A percentile compares a stretch with the other conserved stretches of the same genome.
Evolutionary conservation across 2,113 vertebrate species (phyloP).

Genomic region (human (Homo sapiens)): DNA sequence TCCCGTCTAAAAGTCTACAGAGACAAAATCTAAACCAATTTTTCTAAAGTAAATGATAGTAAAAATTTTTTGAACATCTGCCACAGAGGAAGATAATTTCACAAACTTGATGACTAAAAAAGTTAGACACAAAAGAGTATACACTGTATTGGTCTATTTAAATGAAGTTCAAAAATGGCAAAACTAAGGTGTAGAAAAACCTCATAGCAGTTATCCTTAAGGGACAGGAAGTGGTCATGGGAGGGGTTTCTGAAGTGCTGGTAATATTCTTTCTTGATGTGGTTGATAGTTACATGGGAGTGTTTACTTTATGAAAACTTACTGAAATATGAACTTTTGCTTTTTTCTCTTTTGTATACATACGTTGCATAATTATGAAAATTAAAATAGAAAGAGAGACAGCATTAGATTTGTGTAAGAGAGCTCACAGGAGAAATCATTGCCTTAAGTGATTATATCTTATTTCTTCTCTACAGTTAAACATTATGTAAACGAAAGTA

Average conservation of each 20-base stretch:
- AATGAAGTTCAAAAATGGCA: neutral
- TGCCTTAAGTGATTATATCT: neutral
- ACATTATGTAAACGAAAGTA: neutral
- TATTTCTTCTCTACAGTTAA: neutral
- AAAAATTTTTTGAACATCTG: neutral
- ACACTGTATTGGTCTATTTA: neutral
- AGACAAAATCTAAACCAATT: neutral
- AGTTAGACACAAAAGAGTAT: neutral
- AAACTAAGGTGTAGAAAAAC: neutral
- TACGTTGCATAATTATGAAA: neutral
- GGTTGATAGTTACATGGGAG: neutral
- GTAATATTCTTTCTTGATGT: neutral
- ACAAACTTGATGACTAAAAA: neutral
- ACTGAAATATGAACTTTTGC: fast-evolving
- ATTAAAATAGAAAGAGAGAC: neutral
- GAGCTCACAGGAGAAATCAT: neutral
- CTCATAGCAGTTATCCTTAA: neutral
- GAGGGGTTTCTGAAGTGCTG: neutral
- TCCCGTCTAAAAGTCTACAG: neutral
- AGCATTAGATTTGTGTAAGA: neutral
- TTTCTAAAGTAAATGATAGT: neutral
- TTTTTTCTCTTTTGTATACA: neutral
- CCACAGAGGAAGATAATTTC: neutral
- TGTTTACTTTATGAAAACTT: neutral
- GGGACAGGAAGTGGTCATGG: fast-evolving